Evolutionary conservation across 35 echinoderm and acorn worm species (phyloP).

Genomic region (Strongylocentrotus purpuratus): DNA sequence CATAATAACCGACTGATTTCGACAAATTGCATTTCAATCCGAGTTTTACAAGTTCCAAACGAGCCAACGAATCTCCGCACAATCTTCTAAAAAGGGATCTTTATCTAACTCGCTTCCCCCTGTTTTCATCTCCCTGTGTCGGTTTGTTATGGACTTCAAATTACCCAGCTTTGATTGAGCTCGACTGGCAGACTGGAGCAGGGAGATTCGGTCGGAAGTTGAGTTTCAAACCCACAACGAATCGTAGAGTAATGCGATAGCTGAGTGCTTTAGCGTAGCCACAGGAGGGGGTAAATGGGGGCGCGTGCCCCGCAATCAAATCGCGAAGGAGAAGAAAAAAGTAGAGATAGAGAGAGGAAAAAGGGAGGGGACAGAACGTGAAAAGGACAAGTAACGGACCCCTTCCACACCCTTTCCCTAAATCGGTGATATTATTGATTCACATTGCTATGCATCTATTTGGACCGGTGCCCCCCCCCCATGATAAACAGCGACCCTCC

Average conservation of each 20-base stretch:
- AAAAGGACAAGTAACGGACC: neutral
- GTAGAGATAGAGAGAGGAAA: neutral
- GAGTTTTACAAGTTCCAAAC: constrained; percentile 39
- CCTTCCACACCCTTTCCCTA: no score
- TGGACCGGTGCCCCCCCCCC: no score
- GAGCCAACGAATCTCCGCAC: constrained; percentile 23
- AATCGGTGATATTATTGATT: no score
- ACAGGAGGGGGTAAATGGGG: neutral
- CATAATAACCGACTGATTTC: constrained; percentile 28
- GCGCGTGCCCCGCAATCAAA: no score
- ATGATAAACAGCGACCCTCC: no score
- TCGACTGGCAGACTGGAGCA: neutral
- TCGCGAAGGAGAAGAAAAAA: neutral
- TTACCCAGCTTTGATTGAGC: neutral
- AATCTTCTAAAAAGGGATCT: neutral
- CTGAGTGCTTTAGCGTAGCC: neutral
- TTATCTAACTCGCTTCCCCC: constrained; percentile 7
- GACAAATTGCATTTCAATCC: constrained; percentile 51
- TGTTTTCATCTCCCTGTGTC: neutral
- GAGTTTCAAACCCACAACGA: constrained; percentile 29
- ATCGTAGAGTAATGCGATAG: constrained; percentile 15
- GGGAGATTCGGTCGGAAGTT: constrained; percentile 16
- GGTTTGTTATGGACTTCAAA: constrained; percentile 39
- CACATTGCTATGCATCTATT: no score
- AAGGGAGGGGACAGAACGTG: neutral